These are phyloP conservation scores for Chrysaora quinquecirrha DNA, from an alignment of 30 jellyfish, hydroid and myxozoan genomes.

Conservation along the genomic window DNA sequence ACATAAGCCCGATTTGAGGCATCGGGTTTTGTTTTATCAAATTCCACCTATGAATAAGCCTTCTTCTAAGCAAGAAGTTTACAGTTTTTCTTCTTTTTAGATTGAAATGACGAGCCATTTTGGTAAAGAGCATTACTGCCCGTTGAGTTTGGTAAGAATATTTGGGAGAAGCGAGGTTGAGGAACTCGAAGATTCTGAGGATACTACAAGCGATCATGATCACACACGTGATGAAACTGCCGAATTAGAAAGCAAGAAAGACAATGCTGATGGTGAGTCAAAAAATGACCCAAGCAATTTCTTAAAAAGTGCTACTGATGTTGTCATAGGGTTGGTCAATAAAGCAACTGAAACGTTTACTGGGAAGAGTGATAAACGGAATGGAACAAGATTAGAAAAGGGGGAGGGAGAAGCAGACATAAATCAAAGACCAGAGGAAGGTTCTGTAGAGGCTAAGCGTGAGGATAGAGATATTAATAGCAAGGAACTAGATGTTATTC, in stretches of 20 bases:
- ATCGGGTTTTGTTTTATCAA: no score
- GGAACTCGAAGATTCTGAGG: conserved; percentile 79
- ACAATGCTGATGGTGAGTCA: conserved; percentile 7
- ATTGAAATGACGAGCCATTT: conserved; percentile 81
- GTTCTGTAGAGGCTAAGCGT: not conserved
- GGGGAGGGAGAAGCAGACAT: not conserved
- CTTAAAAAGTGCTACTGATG: conserved; percentile 86
- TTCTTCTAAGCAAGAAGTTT: no score
- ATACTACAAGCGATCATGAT: conserved; percentile 48
- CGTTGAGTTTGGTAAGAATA: conserved; percentile 93
- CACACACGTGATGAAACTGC: conserved; percentile 26
- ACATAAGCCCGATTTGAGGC: no score
- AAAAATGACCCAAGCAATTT: conserved; percentile 30
- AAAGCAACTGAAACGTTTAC: conserved; percentile 86
- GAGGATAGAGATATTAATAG: not conserved
- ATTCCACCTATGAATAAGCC: no score
- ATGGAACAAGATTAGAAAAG: not conserved
- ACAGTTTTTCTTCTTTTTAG: not conserved
- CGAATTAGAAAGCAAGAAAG: not conserved
- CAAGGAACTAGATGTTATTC: not conserved
- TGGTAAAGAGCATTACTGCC: conserved; percentile 99
- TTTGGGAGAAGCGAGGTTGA: conserved; percentile 98
- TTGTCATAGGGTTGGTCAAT: conserved; percentile 82
- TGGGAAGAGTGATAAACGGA: conserved; percentile 31
- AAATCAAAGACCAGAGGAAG: not conserved